Evolutionary conservation across 2,113 vertebrate species (phyloP).

Genomic region (Gulo gulo): DNA sequence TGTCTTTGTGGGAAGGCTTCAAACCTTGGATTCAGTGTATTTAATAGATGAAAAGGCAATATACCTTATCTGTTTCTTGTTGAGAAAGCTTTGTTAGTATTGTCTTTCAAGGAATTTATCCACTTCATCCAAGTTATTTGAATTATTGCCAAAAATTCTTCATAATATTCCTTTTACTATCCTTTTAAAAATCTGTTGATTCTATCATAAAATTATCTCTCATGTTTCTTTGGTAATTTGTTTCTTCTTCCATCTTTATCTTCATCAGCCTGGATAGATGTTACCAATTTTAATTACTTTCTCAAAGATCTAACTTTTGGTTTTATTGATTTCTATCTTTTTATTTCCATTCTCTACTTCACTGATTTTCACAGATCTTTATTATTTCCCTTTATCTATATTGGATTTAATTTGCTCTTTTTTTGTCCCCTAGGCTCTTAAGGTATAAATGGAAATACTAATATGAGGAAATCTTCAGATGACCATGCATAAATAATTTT

Average conservation of each 20-base stretch:
- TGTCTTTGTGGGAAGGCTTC: neutral
- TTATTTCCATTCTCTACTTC: neutral
- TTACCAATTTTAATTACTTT: neutral
- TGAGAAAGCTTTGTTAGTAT: neutral
- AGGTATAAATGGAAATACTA: neutral
- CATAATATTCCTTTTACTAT: neutral
- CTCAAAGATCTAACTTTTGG: neutral
- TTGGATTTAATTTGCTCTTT: neutral
- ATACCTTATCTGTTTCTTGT: neutral
- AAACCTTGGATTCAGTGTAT: neutral
- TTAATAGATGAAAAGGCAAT: neutral
- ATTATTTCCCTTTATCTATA: neutral
- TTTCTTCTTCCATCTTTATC: neutral
- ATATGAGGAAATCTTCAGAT: neutral
- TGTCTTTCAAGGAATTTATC: neutral
- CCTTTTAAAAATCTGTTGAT: neutral
- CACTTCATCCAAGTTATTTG: neutral
- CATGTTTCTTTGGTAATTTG: neutral
- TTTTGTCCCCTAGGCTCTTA: neutral
- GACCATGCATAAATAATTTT: neutral
- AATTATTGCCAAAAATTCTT: neutral
- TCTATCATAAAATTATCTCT: neutral
- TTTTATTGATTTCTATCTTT: neutral
- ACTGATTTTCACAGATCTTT: constrained; percentile 23
- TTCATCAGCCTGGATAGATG: neutral